Conservation (phyloP, 35 echinoderm and acorn worm genomes). For the Apostichopus californicus region DNA sequence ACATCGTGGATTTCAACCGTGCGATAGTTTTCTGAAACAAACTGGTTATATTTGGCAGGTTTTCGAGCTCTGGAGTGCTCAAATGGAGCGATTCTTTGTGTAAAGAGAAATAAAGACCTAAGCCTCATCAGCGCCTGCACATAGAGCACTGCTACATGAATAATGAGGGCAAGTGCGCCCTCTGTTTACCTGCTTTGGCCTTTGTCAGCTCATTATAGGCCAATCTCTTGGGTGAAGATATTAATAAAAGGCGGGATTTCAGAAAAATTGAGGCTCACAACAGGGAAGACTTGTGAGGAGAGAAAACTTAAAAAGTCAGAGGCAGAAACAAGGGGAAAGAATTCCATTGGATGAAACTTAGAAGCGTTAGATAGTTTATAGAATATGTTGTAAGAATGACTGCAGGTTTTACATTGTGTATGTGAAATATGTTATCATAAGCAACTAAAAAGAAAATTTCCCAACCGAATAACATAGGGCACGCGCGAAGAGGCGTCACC, state of each 20-base stretch:
- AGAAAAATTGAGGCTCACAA: conserved; percentile 58
- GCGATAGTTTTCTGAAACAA: conserved; percentile 39
- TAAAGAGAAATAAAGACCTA: conserved; percentile 67
- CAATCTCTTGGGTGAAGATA: conserved; percentile 51
- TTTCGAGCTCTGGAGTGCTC: conserved; percentile 42
- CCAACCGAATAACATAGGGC: neutral
- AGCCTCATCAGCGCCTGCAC: conserved; percentile 56
- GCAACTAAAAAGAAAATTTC: neutral
- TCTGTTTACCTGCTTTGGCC: conserved; percentile 63
- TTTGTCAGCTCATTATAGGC: conserved; percentile 59
- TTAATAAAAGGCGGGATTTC: conserved; percentile 64
- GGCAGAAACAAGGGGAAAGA: conserved; percentile 46
- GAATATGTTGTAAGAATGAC: conserved; percentile 18
- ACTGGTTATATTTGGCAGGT: conserved; percentile 46
- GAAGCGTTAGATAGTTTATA: conserved; percentile 33
- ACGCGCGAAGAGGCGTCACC: neutral
- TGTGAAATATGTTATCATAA: conserved; percentile 15
- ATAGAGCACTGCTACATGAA: conserved; percentile 65
- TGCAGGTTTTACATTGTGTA: conserved; percentile 4
- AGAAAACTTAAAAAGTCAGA: conserved; percentile 50
- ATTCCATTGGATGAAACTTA: conserved; percentile 56
- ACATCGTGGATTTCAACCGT: conserved; percentile 53
- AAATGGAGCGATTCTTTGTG: conserved; percentile 64
- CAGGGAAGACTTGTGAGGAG: conserved; percentile 5
- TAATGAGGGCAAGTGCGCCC: conserved; percentile 62